phyloP scores from a whole-genome alignment of 2,888 invertebrate genomes.

The Drosophila helvetica region DNA sequence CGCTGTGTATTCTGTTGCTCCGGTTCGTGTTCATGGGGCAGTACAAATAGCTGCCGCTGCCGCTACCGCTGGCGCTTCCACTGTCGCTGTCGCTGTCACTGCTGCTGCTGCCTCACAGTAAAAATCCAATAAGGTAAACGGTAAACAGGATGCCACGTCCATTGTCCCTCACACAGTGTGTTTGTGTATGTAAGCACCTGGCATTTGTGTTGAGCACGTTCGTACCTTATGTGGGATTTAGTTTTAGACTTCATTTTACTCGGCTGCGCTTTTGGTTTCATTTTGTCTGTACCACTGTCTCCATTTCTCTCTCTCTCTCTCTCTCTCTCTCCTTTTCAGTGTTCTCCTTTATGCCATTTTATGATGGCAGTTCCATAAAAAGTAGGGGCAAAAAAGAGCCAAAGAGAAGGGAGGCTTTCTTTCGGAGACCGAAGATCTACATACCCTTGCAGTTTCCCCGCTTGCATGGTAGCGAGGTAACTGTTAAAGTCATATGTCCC shows the following conservation, averaged over 20 bases:
- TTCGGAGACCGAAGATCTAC: neutral
- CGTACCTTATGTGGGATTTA: slow-evolving; percentile 79
- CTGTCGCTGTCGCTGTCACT: neutral
- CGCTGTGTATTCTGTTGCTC: neutral
- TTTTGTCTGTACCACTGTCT: slow-evolving; percentile 43
- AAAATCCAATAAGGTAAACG: slow-evolving; percentile 71
- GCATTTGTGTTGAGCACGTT: slow-evolving; percentile 81
- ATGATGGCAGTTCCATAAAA: slow-evolving; percentile 64
- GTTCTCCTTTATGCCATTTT: slow-evolving; percentile 67
- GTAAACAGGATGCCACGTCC: slow-evolving; percentile 22
- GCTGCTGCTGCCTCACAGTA: slow-evolving; percentile 31
- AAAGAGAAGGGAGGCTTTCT: slow-evolving; percentile 25
- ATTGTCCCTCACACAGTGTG: neutral
- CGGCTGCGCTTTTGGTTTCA: slow-evolving; percentile 74
- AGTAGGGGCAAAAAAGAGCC: slow-evolving; percentile 20
- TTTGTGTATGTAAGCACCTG: slow-evolving; percentile 64
- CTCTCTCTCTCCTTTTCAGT: neutral
- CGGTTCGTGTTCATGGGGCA: slow-evolving; percentile 33
- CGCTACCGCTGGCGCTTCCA: neutral
- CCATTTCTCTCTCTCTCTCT: neutral
- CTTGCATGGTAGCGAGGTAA: neutral
- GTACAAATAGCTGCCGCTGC: slow-evolving; percentile 63
- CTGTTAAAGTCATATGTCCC: neutral
- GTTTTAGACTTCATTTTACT: slow-evolving; percentile 79
- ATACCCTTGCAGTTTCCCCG: neutral